These are phyloP conservation scores for Heliopora coerulea DNA, from an alignment of 92 coral and sea anemone species.

Conservation along the genomic window DNA sequence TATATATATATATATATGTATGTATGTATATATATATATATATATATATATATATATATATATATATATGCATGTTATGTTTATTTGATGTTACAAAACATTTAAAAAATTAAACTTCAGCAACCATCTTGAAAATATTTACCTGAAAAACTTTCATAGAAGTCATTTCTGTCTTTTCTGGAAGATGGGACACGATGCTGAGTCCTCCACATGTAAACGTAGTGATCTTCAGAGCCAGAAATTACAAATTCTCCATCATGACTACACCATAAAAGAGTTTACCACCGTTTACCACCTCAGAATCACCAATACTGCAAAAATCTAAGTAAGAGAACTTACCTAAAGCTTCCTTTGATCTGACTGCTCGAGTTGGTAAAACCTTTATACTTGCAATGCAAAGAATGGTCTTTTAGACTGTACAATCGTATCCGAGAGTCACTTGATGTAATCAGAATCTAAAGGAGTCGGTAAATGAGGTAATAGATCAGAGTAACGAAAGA, in stretches of 20 bases:
- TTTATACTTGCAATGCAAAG: conserved; percentile 92
- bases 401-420: conserved; percentile 93
- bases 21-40: too few relatives aligned
- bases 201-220: conserved; percentile 96
- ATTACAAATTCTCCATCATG: conserved; percentile 96
- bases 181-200: conserved; percentile 94
- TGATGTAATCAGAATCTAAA: conserved; percentile 89
- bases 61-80: too few relatives aligned
- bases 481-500: too few relatives aligned
- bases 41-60: too few relatives aligned
- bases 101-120: background rate
- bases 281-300: too few relatives aligned
- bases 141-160: conserved; percentile 98
- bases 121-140: background rate
- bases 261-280: conserved; percentile 50
- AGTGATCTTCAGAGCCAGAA: conserved; percentile 96
- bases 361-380: conserved; percentile 94
- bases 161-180: conserved; percentile 92
- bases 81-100: too few relatives aligned
- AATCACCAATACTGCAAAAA: too few relatives aligned
- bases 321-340: conserved; percentile 48
- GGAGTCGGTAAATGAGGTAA: too few relatives aligned
- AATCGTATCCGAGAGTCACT: conserved; percentile 95
- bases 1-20: too few relatives aligned
- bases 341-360: conserved; percentile 94